Evolutionary conservation across 2,797 vertebrate species (phyloP), one percentile per base, ranked within the genome.

Genomic region (Helicolenus hilgendorfi): DNA sequence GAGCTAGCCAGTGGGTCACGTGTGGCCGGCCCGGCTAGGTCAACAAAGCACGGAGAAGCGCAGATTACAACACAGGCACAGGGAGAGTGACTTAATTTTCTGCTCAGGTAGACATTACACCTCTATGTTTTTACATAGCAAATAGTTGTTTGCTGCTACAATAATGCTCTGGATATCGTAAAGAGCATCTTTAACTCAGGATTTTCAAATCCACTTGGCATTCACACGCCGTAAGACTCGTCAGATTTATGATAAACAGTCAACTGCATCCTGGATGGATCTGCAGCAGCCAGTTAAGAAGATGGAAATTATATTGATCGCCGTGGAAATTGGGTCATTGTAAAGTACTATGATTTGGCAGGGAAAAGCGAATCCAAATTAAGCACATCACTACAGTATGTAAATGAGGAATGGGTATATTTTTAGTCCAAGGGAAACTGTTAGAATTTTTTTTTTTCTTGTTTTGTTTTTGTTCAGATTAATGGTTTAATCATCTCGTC

Each of bases 281-380:
- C 15, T 7, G 59, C 22, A 69, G 38, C 62, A 49, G 55, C 36
- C 64, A 65, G 29, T 53, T 22, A 59, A 81, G 24, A 75, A 63
- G 20, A 69, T 60, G 36, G 41, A 84, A 75, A 72, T 78, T 1
- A 55, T 68, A 77, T 76, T 55, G 65, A 79, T 81, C 8, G 5
- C 13, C 4, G 14, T 45, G 22, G 29, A 72, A 75, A 81, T 53
- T 22, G n/a, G 49, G 70, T 82, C 38, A 64, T 38, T 60, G 26
- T 35, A 24, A 72, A 60, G n/a, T 71, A 22, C 72, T 27, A 14
- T 56, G 24, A 14, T 33, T 59, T 77, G 72, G 31, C 53, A 33
- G 27, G 15, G 35, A 67, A 38, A 56, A 41, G 22, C 5, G 5
- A 63, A 67, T 83, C 14, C 41, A 49, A 22, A 27, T 60, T 9